phyloP scores from a whole-genome alignment of 1,140 invertebrate genomes.

The Diabrotica undecimpunctata region DNA sequence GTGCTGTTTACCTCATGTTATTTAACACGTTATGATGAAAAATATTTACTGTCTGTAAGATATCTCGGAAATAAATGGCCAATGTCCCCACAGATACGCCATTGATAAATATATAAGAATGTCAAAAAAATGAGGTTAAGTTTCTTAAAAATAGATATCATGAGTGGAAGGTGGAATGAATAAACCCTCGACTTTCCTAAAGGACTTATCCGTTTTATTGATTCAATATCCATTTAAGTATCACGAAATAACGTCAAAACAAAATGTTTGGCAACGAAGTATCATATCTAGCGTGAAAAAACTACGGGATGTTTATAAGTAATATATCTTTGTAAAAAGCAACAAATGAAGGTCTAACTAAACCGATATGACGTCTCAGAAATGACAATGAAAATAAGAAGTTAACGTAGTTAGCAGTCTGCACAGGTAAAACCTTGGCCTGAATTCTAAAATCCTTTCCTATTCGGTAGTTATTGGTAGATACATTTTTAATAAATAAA shows the following conservation, averaged over 20 bases:
- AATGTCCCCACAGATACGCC: too few relatives aligned
- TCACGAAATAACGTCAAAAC: background rate
- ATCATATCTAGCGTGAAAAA: background rate
- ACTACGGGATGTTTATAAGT: background rate
- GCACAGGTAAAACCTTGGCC: constrained; percentile 14
- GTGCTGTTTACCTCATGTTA: too few relatives aligned
- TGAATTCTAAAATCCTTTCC: constrained; percentile 4
- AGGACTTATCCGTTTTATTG: background rate
- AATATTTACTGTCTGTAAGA: too few relatives aligned
- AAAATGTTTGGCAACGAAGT: background rate
- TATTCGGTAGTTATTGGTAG: background rate
- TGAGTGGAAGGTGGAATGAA: too few relatives aligned
- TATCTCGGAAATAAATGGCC: too few relatives aligned
- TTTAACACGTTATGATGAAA: too few relatives aligned
- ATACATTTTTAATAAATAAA: too few relatives aligned
- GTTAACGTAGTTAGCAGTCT: constrained; percentile 3
- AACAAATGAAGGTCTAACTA: background rate
- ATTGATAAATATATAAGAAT: too few relatives aligned
- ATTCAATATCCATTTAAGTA: background rate
- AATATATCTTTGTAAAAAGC: background rate
- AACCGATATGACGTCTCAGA: background rate
- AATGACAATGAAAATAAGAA: constrained; percentile 9
- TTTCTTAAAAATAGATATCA: too few relatives aligned
- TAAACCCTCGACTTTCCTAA: too few relatives aligned
- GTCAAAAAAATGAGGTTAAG: too few relatives aligned